Percentiles rank a stretch among this genome's conserved stretches.
Conservation (phyloP, 1,140 invertebrate genomes). For the Colletes gigas region DNA sequence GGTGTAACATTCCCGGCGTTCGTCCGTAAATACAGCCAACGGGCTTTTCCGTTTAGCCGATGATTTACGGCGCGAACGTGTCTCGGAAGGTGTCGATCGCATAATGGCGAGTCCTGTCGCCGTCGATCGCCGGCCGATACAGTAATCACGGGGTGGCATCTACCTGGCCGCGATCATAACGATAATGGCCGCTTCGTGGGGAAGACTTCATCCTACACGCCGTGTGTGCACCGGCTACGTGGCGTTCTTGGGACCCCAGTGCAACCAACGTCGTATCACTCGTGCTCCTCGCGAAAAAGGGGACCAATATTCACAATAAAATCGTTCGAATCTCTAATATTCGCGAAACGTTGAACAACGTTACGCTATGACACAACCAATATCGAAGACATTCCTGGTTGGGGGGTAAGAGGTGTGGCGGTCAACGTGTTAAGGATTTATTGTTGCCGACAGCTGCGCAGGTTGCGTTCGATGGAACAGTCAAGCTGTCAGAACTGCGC, state of each 20-base stretch:
- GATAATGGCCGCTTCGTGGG: constrained; percentile 73
- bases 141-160: constrained; percentile 77
- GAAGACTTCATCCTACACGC: constrained; percentile 74
- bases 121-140: constrained; percentile 77
- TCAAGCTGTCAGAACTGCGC: too few relatives aligned
- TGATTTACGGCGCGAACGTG: constrained; percentile 76
- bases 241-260: constrained; percentile 10
- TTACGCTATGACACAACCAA: too few relatives aligned
- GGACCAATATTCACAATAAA: too few relatives aligned
- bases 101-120: constrained; percentile 77
- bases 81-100: constrained; percentile 78
- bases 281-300: background rate
- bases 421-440: too few relatives aligned
- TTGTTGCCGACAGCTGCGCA: too few relatives aligned
- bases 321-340: too few relatives aligned
- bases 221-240: constrained; percentile 40
- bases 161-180: constrained; percentile 74
- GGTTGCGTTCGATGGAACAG: too few relatives aligned
- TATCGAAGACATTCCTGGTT: too few relatives aligned
- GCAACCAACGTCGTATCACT: background rate
- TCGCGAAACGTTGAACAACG: too few relatives aligned
- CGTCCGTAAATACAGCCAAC: constrained; percentile 63
- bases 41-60: constrained; percentile 72
- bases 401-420: too few relatives aligned
- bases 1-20: constrained; percentile 47